These are phyloP conservation scores for Odontothrips loti DNA, from an alignment of 2,888 invertebrate genomes.

Conservation along the genomic window DNA sequence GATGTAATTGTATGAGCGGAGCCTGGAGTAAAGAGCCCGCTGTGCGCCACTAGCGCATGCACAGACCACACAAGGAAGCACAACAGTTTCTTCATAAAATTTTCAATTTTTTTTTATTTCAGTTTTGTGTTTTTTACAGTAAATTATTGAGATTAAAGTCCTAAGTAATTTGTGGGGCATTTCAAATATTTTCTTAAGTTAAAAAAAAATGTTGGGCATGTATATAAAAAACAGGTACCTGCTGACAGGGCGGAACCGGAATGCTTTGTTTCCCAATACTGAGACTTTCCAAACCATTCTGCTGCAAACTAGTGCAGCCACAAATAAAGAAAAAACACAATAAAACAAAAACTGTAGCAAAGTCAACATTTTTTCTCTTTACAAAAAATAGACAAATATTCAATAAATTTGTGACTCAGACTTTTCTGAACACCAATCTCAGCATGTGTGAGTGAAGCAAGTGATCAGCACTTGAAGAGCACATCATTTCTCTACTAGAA, in stretches of 20 bases:
- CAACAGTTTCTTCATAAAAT: not conserved
- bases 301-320: not conserved
- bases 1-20: too few relatives aligned
- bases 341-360: not conserved
- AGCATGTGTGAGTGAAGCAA: too few relatives aligned
- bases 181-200: not conserved
- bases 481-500: too few relatives aligned
- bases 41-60: too few relatives aligned
- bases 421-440: too few relatives aligned
- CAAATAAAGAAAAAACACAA: not conserved
- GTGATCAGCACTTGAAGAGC: too few relatives aligned
- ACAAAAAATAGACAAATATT: not conserved
- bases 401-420: too few relatives aligned
- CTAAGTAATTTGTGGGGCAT: not conserved
- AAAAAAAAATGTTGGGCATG: too few relatives aligned
- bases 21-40: too few relatives aligned
- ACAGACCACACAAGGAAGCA: not conserved
- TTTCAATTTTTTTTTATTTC: not conserved
- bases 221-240: not conserved
- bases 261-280: not conserved
- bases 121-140: not conserved
- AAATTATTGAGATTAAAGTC: too few relatives aligned
- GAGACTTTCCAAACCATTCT: not conserved
- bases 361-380: not conserved
- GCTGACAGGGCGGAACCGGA: not conserved